These are phyloP conservation scores for Cyanistes caeruleus DNA, from an alignment of 2,113 vertebrate species.

Conservation along the genomic window DNA sequence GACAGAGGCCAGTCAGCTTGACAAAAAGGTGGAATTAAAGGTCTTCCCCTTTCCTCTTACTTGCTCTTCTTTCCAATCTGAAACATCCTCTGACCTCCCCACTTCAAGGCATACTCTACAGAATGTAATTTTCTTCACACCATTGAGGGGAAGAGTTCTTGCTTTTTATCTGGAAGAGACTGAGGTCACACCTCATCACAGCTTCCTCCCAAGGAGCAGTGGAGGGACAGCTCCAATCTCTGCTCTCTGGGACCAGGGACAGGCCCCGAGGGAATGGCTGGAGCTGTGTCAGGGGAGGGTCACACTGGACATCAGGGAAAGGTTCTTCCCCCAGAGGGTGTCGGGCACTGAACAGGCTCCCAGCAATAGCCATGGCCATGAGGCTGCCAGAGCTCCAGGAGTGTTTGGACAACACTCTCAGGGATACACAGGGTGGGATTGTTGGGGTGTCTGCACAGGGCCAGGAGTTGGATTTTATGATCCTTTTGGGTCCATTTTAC, in stretches of 20 bases:
- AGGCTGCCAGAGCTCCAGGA: background rate
- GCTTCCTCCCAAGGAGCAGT: background rate
- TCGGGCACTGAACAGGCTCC: fast-evolving
- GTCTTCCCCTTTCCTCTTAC: background rate
- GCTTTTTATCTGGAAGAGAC: background rate
- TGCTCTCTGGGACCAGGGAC: background rate
- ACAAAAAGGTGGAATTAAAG: background rate
- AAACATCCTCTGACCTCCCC: background rate
- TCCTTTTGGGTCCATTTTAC: background rate
- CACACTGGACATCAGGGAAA: fast-evolving
- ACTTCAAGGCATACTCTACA: background rate
- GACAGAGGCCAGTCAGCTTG: background rate
- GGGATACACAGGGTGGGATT: background rate
- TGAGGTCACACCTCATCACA: fast-evolving
- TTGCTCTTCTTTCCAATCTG: background rate
- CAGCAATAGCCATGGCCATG: background rate
- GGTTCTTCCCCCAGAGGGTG: background rate
- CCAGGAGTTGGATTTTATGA: fast-evolving
- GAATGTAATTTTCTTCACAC: background rate
- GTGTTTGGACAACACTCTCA: fast-evolving
- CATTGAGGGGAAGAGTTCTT: background rate
- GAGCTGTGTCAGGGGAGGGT: background rate
- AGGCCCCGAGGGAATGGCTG: fast-evolving
- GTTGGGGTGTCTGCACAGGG: background rate
- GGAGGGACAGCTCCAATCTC: background rate